Conservation (phyloP, 2,888 invertebrate species). For the Hirtodrosophila cameraria region DNA sequence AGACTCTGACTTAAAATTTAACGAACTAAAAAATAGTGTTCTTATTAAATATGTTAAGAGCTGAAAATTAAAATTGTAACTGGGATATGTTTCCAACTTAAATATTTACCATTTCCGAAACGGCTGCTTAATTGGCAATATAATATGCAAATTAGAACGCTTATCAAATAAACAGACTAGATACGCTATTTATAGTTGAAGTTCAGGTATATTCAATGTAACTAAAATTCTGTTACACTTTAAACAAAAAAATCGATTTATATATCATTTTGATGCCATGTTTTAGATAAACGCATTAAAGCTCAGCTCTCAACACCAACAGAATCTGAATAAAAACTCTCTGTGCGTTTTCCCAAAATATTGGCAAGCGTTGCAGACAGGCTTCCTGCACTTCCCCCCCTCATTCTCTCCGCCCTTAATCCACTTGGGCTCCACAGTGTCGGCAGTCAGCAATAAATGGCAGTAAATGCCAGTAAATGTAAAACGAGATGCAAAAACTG, state of each 20-base stretch:
- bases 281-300: constrained; percentile 13
- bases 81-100: constrained; percentile 24
- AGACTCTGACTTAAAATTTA: constrained; percentile 2
- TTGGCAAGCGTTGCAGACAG: constrained; percentile 58
- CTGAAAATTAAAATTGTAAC: neutral
- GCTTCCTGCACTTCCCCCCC: neutral
- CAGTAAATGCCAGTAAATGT: constrained; percentile 65
- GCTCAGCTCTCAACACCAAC: constrained; percentile 1
- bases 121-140: neutral
- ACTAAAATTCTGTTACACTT: no score
- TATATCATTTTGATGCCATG: neutral
- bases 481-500: constrained; percentile 52
- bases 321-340: constrained; percentile 1
- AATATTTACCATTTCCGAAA: neutral
- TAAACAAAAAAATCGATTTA: no score
- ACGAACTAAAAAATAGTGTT: constrained; percentile 4
- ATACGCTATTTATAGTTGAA: neutral
- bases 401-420: neutral
- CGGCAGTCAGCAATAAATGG: constrained; percentile 44
- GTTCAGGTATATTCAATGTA: no score
- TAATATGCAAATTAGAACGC: no score
- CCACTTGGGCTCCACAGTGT: constrained; percentile 50
- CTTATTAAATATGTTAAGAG: constrained; percentile 9
- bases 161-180: no score
- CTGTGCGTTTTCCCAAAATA: constrained; percentile 10